These are phyloP conservation scores for Lymantria monacha DNA, from an alignment of 2,888 invertebrate genomes.

Conservation along the genomic window DNA sequence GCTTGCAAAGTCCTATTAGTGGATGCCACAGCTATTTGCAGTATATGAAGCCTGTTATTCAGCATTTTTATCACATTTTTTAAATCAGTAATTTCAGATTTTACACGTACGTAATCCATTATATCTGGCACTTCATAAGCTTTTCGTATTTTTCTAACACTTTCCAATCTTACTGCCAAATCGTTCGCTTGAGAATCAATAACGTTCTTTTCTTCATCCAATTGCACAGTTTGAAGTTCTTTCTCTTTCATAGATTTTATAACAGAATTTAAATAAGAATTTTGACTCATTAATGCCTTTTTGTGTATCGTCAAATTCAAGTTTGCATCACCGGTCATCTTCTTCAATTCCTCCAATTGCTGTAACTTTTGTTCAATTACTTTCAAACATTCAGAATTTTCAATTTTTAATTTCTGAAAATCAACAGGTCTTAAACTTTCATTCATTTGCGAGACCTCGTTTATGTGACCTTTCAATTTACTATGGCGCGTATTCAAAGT, in stretches of 20 bases:
- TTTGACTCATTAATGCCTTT: slow-evolving; percentile 78
- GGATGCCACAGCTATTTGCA: slow-evolving; percentile 62
- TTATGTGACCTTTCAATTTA: slow-evolving; percentile 78
- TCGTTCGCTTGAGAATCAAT: slow-evolving; percentile 64
- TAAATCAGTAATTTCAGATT: slow-evolving; percentile 73
- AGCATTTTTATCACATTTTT: slow-evolving; percentile 60
- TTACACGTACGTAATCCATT: slow-evolving; percentile 81
- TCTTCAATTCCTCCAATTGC: slow-evolving; percentile 80
- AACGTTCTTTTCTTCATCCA: slow-evolving; percentile 62
- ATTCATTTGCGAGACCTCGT: slow-evolving; percentile 80
- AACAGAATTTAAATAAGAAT: slow-evolving; percentile 63
- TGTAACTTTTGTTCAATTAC: slow-evolving; percentile 79
- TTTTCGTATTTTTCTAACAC: slow-evolving; percentile 58
- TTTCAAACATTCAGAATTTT: slow-evolving; percentile 76
- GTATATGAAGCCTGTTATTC: slow-evolving; percentile 58
- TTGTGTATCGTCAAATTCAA: slow-evolving; percentile 80
- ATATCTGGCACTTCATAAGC: slow-evolving; percentile 80
- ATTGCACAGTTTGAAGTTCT: slow-evolving; percentile 55
- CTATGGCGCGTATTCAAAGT: slow-evolving; percentile 78
- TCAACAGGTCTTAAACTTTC: slow-evolving; percentile 83
- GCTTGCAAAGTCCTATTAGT: slow-evolving; percentile 48
- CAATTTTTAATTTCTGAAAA: slow-evolving; percentile 84
- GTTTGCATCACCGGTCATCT: slow-evolving; percentile 82
- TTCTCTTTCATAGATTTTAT: slow-evolving; percentile 63
- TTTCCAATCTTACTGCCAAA: slow-evolving; percentile 55